Evolutionary conservation across 1,140 invertebrate genomes (phyloP).

Genomic region (Ceratosolen solmsi): DNA sequence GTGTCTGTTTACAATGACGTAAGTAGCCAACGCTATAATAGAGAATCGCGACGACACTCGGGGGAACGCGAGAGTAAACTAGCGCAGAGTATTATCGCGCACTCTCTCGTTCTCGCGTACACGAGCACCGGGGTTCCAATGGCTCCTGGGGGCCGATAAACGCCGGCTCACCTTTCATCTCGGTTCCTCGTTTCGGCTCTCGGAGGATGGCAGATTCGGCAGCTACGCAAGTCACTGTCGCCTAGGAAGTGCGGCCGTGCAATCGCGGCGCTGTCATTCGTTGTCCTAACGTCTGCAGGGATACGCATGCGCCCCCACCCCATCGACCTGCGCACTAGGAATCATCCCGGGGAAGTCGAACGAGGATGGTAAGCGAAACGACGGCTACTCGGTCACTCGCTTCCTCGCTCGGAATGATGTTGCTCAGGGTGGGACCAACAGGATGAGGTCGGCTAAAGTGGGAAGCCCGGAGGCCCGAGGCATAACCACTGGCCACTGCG

Average conservation of each 20-base stretch:
- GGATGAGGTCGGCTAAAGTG: no score
- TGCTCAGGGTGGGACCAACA: no score
- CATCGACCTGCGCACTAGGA: background rate
- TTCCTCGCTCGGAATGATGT: no score
- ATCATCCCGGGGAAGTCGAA: no score
- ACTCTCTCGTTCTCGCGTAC: background rate
- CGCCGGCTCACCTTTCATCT: conserved; percentile 22
- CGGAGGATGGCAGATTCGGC: background rate
- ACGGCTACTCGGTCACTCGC: background rate
- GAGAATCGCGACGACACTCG: no score
- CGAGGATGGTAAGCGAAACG: background rate
- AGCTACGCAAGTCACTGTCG: conserved; percentile 29
- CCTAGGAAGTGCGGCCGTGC: conserved; percentile 31
- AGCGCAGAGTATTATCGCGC: background rate
- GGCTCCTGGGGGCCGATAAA: background rate
- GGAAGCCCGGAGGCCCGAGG: background rate
- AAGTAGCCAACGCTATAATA: no score
- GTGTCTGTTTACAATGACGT: no score
- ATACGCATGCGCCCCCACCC: background rate
- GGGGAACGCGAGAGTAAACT: background rate
- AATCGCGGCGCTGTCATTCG: background rate
- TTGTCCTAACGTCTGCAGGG: background rate
- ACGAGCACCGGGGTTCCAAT: background rate
- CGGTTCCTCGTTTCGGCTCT: background rate
- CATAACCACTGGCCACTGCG: no score